Conservation (phyloP, 2,113 vertebrate species). For the Heloderma charlesbogerti region DNA sequence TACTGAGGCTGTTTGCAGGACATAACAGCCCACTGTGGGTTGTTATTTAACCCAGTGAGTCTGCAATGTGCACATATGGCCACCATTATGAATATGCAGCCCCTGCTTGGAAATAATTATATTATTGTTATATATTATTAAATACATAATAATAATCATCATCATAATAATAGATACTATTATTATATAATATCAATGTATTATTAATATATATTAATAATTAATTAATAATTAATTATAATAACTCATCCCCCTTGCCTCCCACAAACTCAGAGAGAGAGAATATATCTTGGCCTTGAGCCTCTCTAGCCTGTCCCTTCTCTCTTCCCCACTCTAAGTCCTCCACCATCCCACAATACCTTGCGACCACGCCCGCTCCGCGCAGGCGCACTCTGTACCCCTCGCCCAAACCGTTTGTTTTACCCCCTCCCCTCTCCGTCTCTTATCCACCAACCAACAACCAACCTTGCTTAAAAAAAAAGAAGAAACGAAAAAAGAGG, state of each 20-base stretch:
- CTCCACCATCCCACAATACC: conserved; percentile 57
- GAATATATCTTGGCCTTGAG: not conserved
- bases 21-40: too few species aligned
- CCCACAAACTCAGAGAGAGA: not conserved
- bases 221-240: too few species aligned
- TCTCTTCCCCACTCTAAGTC: conserved; percentile 52
- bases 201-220: too few species aligned
- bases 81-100: too few species aligned
- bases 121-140: too few species aligned
- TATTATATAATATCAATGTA: too few species aligned
- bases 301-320: conserved; percentile 65
- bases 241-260: conserved; percentile 36
- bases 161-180: too few species aligned
- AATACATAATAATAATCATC: too few species aligned
- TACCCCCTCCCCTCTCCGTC: not conserved
- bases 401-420: not conserved
- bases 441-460: conserved; percentile 28
- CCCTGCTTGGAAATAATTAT: not conserved
- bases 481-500: not conserved
- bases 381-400: not conserved
- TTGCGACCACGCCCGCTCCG: conserved; percentile 22
- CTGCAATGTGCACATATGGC: too few species aligned
- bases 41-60: too few species aligned
- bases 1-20: too few species aligned
- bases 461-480: conserved; percentile 19